Conservation (phyloP, 1,140 invertebrate genomes). For the Psix sp. region DNA sequence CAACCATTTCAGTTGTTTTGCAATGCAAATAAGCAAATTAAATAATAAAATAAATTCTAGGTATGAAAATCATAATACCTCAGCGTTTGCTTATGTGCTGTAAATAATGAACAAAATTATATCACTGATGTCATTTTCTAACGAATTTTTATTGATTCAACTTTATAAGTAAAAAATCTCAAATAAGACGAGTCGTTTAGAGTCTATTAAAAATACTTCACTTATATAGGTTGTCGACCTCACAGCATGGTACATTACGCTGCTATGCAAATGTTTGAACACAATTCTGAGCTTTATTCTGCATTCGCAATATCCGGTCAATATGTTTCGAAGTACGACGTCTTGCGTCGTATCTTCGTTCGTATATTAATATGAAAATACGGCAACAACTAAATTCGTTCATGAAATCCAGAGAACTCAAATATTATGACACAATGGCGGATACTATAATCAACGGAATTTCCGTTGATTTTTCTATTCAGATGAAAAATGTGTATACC, state of each 20-base stretch:
- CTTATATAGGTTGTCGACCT: constrained; percentile 61
- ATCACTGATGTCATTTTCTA: too few relatives aligned
- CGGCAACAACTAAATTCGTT: constrained; percentile 13
- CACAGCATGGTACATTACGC: constrained; percentile 56
- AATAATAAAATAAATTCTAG: too few relatives aligned
- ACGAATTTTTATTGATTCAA: too few relatives aligned
- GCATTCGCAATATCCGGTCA: constrained; percentile 42
- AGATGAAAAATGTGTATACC: constrained; percentile 11
- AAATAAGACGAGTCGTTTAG: constrained; percentile 52
- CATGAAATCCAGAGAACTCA: constrained; percentile 23
- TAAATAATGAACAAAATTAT: too few relatives aligned
- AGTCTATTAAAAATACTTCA: constrained; percentile 71
- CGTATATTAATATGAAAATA: constrained; percentile 26
- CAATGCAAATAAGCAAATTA: too few relatives aligned
- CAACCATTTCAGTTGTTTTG: too few relatives aligned
- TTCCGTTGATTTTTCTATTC: constrained; percentile 6
- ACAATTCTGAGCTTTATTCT: constrained; percentile 35
- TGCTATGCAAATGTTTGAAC: constrained; percentile 64
- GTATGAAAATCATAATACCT: too few relatives aligned
- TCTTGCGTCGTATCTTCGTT: constrained; percentile 15
- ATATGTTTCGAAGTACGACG: constrained; percentile 37
- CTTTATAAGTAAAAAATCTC: too few relatives aligned
- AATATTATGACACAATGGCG: constrained; percentile 24
- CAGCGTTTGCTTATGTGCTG: too few relatives aligned
- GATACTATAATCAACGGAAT: too few relatives aligned